Percentiles rank a stretch among this genome's conserved stretches.
phyloP scores from a whole-genome alignment of 2,797 vertebrate genomes.

The Arrhamphus sclerolepis region DNA sequence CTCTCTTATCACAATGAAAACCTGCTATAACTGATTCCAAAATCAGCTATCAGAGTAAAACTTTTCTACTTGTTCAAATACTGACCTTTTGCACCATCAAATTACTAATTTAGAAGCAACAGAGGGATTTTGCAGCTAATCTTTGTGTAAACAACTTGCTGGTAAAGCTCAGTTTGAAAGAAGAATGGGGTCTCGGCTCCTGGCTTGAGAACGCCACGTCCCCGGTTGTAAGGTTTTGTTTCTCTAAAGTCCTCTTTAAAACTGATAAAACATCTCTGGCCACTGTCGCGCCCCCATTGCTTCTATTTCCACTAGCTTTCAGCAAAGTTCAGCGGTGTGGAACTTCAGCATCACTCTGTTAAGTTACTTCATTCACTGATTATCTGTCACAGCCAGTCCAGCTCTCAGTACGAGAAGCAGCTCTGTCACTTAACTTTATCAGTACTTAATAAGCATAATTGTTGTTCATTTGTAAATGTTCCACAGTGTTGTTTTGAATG shows the following conservation, averaged over 20 bases:
- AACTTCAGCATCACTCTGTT: constrained; percentile 16
- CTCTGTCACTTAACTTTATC: background rate
- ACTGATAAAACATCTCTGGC: background rate
- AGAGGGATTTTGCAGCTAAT: constrained; percentile 71
- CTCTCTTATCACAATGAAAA: constrained; percentile 41
- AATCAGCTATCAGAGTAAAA: no score
- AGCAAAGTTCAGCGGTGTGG: constrained; percentile 42
- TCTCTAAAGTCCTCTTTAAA: background rate
- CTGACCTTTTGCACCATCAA: no score
- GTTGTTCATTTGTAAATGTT: constrained; percentile 28
- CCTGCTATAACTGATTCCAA: no score
- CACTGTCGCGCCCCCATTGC: constrained; percentile 3
- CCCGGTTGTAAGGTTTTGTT: background rate
- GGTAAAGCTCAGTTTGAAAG: constrained; percentile 18
- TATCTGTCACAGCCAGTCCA: constrained; percentile 9
- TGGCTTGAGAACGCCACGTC: background rate
- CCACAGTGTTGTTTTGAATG: constrained; percentile 37
- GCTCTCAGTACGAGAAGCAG: no score
- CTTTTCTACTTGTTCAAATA: no score
- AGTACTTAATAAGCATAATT: no score
- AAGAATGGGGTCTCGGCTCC: constrained; percentile 15
- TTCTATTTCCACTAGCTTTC: constrained; percentile 28
- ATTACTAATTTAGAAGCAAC: background rate
- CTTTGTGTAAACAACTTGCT: constrained; percentile 20
- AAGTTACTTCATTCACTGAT: constrained; percentile 14